Conservation (phyloP, 2,888 invertebrate species). For the Spodoptera picta region DNA sequence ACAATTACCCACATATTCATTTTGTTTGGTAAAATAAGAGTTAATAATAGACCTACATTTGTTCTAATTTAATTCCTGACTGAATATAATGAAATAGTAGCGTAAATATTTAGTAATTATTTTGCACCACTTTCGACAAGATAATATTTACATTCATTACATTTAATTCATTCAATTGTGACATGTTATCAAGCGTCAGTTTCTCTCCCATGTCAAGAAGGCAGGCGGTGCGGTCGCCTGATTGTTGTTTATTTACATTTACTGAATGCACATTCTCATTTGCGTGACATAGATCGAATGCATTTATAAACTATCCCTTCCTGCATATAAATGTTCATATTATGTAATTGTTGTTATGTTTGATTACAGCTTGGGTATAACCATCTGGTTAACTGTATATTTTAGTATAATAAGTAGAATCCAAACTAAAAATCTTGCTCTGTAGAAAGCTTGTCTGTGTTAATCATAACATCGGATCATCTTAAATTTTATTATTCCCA, state of each 20-base stretch:
- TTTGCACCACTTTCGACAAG: no score
- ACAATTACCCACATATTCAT: not conserved
- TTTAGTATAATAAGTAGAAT: conserved; percentile 27
- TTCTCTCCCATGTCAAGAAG: conserved; percentile 8
- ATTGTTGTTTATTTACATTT: conserved; percentile 44
- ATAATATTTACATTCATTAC: not conserved
- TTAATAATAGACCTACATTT: no score
- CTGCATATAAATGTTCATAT: conserved; percentile 42
- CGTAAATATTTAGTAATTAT: no score
- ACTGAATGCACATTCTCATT: conserved; percentile 38
- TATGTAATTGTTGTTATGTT: conserved; percentile 37
- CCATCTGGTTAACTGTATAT: conserved; percentile 39
- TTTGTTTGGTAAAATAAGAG: not conserved
- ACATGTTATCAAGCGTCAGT: conserved; percentile 30
- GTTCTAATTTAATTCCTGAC: no score
- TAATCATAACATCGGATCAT: conserved; percentile 9
- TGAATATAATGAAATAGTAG: no score
- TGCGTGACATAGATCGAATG: conserved; percentile 41
- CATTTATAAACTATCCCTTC: conserved; percentile 40
- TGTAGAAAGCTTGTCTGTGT: not conserved
- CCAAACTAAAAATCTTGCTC: conserved; percentile 7
- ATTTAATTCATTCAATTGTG: conserved; percentile 12
- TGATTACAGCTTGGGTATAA: conserved; percentile 15
- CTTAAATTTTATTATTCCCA: conserved; percentile 21
- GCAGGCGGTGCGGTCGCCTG: conserved; percentile 4